Percentiles rank a stretch among this genome's conserved stretches.
phyloP scores from a whole-genome alignment of 2,888 invertebrate genomes.

The Zygothrica quintamaculata region DNA sequence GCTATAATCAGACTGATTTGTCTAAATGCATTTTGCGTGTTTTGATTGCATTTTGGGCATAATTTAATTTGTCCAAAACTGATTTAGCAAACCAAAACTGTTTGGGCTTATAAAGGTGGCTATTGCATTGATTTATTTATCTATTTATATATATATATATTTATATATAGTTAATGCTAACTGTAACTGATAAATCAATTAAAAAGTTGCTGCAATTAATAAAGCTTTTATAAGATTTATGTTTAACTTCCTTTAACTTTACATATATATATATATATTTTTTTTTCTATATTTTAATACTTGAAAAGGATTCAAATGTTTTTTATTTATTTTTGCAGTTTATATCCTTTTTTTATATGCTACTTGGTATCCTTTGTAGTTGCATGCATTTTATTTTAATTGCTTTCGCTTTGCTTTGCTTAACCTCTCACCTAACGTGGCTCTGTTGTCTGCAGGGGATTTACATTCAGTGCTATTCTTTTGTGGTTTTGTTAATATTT shows the following conservation, averaged over 20 bases:
- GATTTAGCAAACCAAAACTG: not conserved
- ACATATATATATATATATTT: no score
- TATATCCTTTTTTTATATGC: conserved; percentile 14
- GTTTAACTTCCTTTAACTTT: no score
- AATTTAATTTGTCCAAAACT: conserved; percentile 29
- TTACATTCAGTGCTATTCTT: conserved; percentile 57
- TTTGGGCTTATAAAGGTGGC: no score
- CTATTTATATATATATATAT: no score
- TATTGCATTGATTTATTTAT: no score
- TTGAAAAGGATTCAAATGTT: not conserved
- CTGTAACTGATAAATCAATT: no score
- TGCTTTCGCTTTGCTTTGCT: conserved; percentile 66
- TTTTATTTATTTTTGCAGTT: conserved; percentile 15
- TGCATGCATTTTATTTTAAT: conserved; percentile 57
- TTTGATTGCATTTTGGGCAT: conserved; percentile 36
- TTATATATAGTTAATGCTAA: no score
- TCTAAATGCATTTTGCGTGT: conserved; percentile 46
- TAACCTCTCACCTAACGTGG: conserved; percentile 12
- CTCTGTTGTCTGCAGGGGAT: conserved; percentile 13
- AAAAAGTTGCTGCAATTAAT: no score
- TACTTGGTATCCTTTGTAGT: conserved; percentile 9
- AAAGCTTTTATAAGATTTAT: no score
- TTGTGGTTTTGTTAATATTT: conserved; percentile 64
- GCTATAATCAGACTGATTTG: conserved; percentile 38
- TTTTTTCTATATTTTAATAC: no score